These are phyloP conservation scores for Aselliscus stoliczkanus DNA, from an alignment of 2,797 vertebrate genomes.

Conservation along the genomic window DNA sequence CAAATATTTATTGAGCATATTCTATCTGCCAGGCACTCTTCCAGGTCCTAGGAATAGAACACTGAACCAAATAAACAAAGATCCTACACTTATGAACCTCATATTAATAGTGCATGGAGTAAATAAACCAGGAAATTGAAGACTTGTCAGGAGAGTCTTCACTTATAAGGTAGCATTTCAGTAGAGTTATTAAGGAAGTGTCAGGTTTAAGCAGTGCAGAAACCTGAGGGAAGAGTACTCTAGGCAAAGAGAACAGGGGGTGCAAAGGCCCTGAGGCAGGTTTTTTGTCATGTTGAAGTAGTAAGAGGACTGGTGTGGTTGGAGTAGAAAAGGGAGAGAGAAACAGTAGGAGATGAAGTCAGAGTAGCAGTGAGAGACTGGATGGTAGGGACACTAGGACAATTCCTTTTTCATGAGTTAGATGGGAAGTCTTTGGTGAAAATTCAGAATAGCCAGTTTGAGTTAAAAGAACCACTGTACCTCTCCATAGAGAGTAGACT, in stretches of 20 bases:
- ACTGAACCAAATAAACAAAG: neutral
- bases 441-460: neutral
- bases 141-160: neutral
- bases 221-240: neutral
- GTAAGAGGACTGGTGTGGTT: neutral
- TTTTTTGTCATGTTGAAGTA: neutral
- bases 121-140: neutral
- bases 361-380: neutral
- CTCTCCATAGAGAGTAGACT: neutral
- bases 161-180: neutral
- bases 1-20: neutral
- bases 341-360: neutral
- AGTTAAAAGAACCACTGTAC: neutral
- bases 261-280: neutral
- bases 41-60: neutral
- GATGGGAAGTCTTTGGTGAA: neutral
- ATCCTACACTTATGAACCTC: neutral
- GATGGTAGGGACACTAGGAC: neutral
- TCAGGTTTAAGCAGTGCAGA: neutral
- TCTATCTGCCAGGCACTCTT: neutral
- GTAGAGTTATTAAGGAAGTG: neutral
- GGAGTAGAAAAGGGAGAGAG: neutral
- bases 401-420: neutral
- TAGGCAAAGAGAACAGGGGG: neutral
- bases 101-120: neutral